Evolutionary conservation across 2,797 vertebrate species (phyloP), one percentile per base, ranked within the genome.

Genomic region (Synanceia verrucosa): DNA sequence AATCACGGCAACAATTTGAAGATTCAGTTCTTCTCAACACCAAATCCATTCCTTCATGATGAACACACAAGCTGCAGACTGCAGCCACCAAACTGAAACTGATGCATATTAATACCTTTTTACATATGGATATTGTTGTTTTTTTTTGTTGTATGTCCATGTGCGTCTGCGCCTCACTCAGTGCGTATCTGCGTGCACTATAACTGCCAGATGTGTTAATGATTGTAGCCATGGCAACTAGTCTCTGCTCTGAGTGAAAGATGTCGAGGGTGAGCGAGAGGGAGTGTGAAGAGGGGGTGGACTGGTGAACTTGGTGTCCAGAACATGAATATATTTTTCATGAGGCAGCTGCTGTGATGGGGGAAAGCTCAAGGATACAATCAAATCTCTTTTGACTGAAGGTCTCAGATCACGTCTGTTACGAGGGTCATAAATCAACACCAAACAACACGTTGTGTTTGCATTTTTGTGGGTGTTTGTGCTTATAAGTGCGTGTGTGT

Each of bases 221-320:
- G 92, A 92, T 92, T 89, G 93, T 94, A 88, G 77, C 88, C 92
- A 94, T 94, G 90, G 93, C 89, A 94, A 95, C 94, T 76, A 51
- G 86, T 89, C 79, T 82, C 81, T 78, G 76, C 75, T 88, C 82
- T 62, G 86, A 89, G 78, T 46, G 48, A 88, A 78, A 50, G 68
- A 85, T 89, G 87, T 78, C 31, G 86, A 88, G 84, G 79, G 82
- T 68, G 85, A 58, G 52, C 33, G 55, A 52, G 76, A 52, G 43
- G 39, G 62, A 47, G 56, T 29, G 65, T n/a, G 82, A 69, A 52
- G 79, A 77, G 82, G 82, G 71, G 80, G 73, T 72, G 82, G 75
- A 83, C 71, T 76, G 70, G 71, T 90, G 84, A 90, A 91, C 87
- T 83, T 88, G 72, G 85, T 83, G 88, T 77, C 76, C 79, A 80